phyloP scores from a whole-genome alignment of 2,797 vertebrate genomes.

The Phoebastria nigripes region DNA sequence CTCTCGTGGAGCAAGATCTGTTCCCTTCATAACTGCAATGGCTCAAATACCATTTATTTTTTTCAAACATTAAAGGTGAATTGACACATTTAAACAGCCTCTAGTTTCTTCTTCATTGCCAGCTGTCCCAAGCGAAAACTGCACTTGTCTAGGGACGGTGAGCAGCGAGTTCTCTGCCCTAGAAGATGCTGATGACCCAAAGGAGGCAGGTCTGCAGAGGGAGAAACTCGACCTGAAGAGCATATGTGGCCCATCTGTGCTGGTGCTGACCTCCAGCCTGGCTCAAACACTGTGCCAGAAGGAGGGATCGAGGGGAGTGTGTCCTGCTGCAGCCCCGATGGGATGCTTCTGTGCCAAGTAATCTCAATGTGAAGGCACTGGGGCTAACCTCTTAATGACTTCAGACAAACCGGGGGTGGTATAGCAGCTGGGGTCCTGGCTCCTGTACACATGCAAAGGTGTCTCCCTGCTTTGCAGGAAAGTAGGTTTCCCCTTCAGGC shows the following conservation, averaged over 20 bases:
- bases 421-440: background rate
- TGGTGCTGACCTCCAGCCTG: background rate
- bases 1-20: conserved; percentile 52
- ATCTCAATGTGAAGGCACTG: background rate
- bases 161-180: background rate
- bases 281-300: background rate
- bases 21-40: conserved; percentile 67
- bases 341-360: background rate
- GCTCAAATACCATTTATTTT: conserved; percentile 71
- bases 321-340: background rate
- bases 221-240: background rate
- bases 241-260: background rate
- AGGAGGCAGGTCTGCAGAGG: background rate
- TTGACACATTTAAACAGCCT: conserved; percentile 67
- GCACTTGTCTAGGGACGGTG: background rate
- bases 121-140: background rate
- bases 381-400: background rate
- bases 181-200: background rate
- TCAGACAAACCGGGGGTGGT: background rate
- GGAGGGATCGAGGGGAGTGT: background rate
- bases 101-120: background rate
- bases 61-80: conserved; percentile 70
- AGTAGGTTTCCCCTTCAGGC: background rate
- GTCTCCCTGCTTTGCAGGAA: background rate
- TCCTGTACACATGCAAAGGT: background rate